Base-by-base conservation (phyloP, 2,113 vertebrate genomes). In the Protomyctophum bolini region DNA sequence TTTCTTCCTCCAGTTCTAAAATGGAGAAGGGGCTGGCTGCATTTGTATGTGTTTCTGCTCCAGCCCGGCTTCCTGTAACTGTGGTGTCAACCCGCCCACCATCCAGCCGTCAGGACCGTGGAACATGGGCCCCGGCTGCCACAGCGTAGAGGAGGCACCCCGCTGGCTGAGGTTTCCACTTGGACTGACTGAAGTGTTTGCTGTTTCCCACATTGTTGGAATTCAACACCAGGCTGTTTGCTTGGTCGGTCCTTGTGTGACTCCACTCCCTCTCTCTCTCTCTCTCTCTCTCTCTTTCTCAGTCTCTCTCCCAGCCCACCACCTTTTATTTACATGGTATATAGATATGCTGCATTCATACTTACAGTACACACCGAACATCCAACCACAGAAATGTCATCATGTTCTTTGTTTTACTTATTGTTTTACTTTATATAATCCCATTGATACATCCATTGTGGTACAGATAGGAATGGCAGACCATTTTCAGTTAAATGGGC, bases 201-300 rank as follows among this genome's bases (percentile, higher is more conserved):
- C 91, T 77, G 83, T 87, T 90, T 88, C 86, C 81, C 84, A 88
- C 91, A 88, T 90, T 86, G 86, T 86, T 89, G 87, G 86, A 91
- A 91, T 90, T 89, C 83, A 88, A 86, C 88, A 89, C 88, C 80
- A 72, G 86, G 50, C 77, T 89, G 87, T 88, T 89, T 90, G 83
- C 86, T 85, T 41, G 33, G 33, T 41, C 33, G 82, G 83, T 81
- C 80, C 83, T 75, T 74, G 73, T 86, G 85, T 83, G 87, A 85
- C 87, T 81, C 60, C 59, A 72, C 64, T 54, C 61, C 73, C 73
- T 54, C 58, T 29, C 65, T 2, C 49, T 21, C 14, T 10, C 9
- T 10, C 48, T 14, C 29, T 29, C 29, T 10, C 45, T 45, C 47
- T 1, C 14, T 10, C 6, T 57, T 11, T 48, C 21, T 15, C 33